Evolutionary conservation across 2,888 invertebrate species (phyloP).

Genomic region (Horisme vitalbata): DNA sequence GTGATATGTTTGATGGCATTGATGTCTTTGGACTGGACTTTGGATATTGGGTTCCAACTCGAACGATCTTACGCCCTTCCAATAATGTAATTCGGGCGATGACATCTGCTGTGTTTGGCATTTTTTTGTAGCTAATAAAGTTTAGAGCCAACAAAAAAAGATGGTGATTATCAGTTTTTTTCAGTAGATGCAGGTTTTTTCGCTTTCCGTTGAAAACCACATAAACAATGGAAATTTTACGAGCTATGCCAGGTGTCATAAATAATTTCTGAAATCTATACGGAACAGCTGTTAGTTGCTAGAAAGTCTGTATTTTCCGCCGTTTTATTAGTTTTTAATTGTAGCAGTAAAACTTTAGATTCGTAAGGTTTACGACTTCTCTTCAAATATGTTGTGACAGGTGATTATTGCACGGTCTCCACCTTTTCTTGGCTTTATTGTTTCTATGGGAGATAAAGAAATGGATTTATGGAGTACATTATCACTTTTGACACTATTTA

Average conservation of each 20-base stretch:
- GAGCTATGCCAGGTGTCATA: constrained; percentile 13
- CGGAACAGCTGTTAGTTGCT: constrained; percentile 17
- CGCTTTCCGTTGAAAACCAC: constrained; percentile 13
- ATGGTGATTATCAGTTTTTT: too few species aligned
- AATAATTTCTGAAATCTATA: constrained; percentile 10
- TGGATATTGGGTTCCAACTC: too few species aligned
- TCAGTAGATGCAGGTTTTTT: not conserved
- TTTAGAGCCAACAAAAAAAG: too few species aligned
- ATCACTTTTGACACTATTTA: constrained; percentile 3
- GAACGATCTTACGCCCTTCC: too few species aligned
- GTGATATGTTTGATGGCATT: too few species aligned
- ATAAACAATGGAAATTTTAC: constrained; percentile 18
- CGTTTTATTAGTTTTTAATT: constrained; percentile 24
- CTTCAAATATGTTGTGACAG: constrained; percentile 27
- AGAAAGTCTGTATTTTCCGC: constrained; percentile 17
- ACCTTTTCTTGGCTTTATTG: constrained; percentile 12
- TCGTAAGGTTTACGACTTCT: constrained; percentile 11
- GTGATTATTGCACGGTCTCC: constrained; percentile 9
- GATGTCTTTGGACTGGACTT: too few species aligned
- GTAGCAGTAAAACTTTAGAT: constrained; percentile 18
- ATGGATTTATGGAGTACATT: constrained; percentile 7
- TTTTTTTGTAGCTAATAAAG: too few species aligned
- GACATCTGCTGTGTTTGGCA: too few species aligned
- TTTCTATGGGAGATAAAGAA: constrained; percentile 8
- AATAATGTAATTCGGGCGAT: too few species aligned